Evolutionary conservation across 2,113 vertebrate genomes (phyloP).

Genomic region (Rhinopomastus cyanomelas): DNA sequence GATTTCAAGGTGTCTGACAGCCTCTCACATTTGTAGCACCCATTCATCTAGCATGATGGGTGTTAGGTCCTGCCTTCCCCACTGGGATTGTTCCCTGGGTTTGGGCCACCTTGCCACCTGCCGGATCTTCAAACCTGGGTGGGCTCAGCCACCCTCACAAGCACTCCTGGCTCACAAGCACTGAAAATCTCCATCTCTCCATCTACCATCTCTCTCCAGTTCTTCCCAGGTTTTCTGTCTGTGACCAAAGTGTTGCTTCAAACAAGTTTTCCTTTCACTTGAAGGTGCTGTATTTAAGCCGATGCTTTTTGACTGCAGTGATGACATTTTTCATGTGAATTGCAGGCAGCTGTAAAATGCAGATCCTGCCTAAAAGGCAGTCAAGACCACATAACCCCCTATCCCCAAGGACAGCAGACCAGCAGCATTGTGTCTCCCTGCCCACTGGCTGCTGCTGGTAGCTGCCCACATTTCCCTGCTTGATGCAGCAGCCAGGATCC

Average conservation of each 20-base stretch:
- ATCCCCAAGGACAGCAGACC: background rate
- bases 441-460: background rate
- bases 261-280: background rate
- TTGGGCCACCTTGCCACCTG: background rate
- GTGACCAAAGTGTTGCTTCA: background rate
- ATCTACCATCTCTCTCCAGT: background rate
- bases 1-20: fast-evolving
- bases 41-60: fast-evolving
- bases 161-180: background rate
- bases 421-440: background rate
- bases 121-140: background rate
- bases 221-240: background rate
- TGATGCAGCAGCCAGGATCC: background rate
- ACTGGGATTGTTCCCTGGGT: fast-evolving
- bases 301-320: background rate
- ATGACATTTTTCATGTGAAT: background rate
- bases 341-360: background rate
- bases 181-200: background rate
- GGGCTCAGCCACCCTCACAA: background rate
- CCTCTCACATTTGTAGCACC: fast-evolving
- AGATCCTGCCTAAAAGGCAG: background rate
- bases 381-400: background rate
- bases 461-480: background rate
- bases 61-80: background rate
- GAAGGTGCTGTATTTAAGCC: background rate